These are phyloP conservation scores for Beroe ovata DNA, from an alignment of 37 sponge, comb jelly and placozoan species.

Conservation along the genomic window DNA sequence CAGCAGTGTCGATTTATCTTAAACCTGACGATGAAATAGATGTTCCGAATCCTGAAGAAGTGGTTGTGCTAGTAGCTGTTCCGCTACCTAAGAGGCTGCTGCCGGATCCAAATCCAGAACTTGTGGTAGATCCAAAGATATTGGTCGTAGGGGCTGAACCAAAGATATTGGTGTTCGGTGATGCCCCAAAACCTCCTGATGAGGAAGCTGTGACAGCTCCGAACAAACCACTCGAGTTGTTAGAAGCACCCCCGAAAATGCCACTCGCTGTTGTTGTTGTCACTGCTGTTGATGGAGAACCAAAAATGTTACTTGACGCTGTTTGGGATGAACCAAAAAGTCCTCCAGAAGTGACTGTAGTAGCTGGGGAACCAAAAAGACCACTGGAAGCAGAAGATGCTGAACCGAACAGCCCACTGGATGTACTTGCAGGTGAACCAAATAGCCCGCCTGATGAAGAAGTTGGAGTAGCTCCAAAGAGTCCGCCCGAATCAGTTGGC, in stretches of 20 bases:
- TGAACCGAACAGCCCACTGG: background rate
- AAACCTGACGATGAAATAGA: background rate
- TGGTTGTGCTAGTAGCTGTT: background rate
- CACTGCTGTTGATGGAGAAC: background rate
- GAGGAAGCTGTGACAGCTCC: background rate
- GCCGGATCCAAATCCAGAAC: background rate
- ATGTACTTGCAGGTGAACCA: conserved; percentile 1
- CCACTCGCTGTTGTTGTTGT: background rate
- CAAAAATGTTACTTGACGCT: background rate
- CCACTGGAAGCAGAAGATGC: conserved; percentile 17
- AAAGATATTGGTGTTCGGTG: background rate
- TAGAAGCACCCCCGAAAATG: background rate
- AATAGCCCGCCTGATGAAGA: background rate
- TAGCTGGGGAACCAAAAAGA: background rate
- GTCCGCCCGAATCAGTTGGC: background rate
- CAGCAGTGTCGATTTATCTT: background rate
- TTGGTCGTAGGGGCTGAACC: conserved; percentile 5
- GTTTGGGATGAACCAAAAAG: conserved; percentile 17
- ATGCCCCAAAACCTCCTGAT: background rate
- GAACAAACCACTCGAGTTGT: background rate
- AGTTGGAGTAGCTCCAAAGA: background rate
- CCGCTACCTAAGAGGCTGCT: background rate
- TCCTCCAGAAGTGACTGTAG: background rate
- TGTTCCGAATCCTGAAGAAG: conserved; percentile 8
- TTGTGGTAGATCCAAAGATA: background rate